Percentiles rank a stretch among this genome's conserved stretches.
Evolutionary conservation across 2,888 invertebrate genomes (phyloP).

Genomic region (Drosophila merina): DNA sequence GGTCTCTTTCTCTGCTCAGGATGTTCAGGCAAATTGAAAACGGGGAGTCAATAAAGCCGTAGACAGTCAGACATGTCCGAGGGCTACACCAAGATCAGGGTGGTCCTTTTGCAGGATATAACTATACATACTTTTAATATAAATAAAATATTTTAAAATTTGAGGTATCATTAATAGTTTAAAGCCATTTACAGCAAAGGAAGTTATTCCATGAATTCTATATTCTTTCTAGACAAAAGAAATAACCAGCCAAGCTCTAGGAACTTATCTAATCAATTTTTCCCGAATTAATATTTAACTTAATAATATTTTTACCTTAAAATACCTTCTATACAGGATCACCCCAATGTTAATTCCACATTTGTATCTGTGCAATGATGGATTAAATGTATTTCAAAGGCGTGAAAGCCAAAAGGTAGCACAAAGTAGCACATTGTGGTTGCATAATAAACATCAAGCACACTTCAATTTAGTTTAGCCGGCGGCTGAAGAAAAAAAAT

Average conservation of each 20-base stretch:
- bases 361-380: conserved; percentile 60
- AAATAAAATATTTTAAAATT: too few species aligned
- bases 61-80: conserved; percentile 52
- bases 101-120: conserved; percentile 2
- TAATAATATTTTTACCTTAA: neutral
- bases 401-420: conserved; percentile 77
- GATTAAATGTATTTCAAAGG: conserved; percentile 79
- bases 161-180: too few species aligned
- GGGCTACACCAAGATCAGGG: conserved; percentile 34
- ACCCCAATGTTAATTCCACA: conserved; percentile 12
- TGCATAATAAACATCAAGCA: conserved; percentile 70
- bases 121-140: neutral
- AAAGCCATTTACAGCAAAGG: too few species aligned
- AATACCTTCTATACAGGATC: neutral
- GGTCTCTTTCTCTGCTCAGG: conserved; percentile 56
- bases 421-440: conserved; percentile 74
- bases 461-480: conserved; percentile 72
- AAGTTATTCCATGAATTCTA: too few species aligned
- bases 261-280: too few species aligned
- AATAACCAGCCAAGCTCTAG: too few species aligned
- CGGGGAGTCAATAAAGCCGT: conserved; percentile 70
- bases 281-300: neutral
- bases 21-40: conserved; percentile 70
- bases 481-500: conserved; percentile 15
- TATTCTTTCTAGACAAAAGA: neutral